phyloP scores from a whole-genome alignment of 2,113 vertebrate species.

The Peromyscus polionotus region DNA sequence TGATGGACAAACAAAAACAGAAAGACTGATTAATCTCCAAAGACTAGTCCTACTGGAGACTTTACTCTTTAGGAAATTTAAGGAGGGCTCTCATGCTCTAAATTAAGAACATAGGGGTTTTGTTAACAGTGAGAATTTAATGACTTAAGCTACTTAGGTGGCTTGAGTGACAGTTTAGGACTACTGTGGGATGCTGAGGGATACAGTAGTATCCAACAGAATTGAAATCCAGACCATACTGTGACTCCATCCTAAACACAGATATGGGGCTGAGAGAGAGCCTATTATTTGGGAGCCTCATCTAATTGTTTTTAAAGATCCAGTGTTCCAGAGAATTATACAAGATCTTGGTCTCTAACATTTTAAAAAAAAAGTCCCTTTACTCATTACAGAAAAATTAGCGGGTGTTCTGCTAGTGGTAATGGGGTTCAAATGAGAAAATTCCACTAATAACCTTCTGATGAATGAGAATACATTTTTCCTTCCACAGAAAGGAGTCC shows the following conservation, averaged over 20 bases:
- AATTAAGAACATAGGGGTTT: not conserved
- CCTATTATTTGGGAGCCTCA: not conserved
- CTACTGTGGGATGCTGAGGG: not conserved
- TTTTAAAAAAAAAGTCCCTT: not conserved
- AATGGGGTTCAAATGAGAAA: constrained; percentile 1
- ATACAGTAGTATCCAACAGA: not conserved
- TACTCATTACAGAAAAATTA: not conserved
- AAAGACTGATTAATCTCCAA: not conserved
- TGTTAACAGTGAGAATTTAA: not conserved
- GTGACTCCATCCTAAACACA: not conserved
- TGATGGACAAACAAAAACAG: not conserved
- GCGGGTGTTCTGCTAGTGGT: not conserved
- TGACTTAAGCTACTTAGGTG: not conserved
- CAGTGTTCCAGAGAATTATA: constrained; percentile 11
- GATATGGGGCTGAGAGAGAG: not conserved
- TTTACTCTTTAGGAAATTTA: not conserved
- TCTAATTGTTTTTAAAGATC: not conserved
- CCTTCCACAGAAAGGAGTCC: not conserved
- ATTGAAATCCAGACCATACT: not conserved
- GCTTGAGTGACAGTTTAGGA: not conserved
- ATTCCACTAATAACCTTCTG: not conserved
- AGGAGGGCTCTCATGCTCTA: not conserved
- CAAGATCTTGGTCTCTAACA: not conserved
- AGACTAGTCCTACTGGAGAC: not conserved
- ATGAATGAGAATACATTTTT: not conserved